Evolutionary conservation across 2,888 invertebrate species (phyloP), one percentile per base, ranked within the genome.

Genomic region (Luffia ferchaultella): DNA sequence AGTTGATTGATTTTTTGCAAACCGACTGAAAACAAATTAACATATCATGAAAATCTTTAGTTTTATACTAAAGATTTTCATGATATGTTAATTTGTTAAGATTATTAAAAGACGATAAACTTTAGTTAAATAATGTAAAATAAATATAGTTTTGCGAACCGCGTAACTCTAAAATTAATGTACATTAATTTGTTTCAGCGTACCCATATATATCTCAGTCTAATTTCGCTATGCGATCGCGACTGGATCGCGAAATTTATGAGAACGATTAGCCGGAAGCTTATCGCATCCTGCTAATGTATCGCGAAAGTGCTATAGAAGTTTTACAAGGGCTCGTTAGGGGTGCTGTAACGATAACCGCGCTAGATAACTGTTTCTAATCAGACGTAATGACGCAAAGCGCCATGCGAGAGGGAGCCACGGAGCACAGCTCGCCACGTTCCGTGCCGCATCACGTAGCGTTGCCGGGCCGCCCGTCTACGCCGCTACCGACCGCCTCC

Each of bases 331-430:
- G 71, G 68, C 71, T 76, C 74, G 72, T 77, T 73, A 76, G 70
- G 68, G 68, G 63, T 65, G 72, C 62, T 67, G 73, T 75, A 70
- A 76, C 72, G 76, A 79, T 76, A 77, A 76, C 76, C 74, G 70
- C 68, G 67, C 65, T 66, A 76, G 76, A 80, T 82, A 77, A 79
- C 78, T 72, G 76, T 73, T 79, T 74, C 76, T 76, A 78, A 76
- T 78, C 77, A 74, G 72, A 69, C 68, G 67, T 75, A 76, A 78
- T 76, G 73, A 72, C 68, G 65, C 64, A 63, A 60, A 64, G 60
- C 58, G 41, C 45, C 18, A 16, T 40, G 46, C 30, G 30, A 30
- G 20, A 30, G 46, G 16, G 53, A 49, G 43, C 50, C 42, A 45
- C 52, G 57, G 54, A 50, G 19, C 43, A 48, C 55, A 20, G 42